Evolutionary conservation across 2,113 vertebrate genomes (phyloP), one percentile per base, ranked within the genome.

Genomic region (Lasiurus borealis): DNA sequence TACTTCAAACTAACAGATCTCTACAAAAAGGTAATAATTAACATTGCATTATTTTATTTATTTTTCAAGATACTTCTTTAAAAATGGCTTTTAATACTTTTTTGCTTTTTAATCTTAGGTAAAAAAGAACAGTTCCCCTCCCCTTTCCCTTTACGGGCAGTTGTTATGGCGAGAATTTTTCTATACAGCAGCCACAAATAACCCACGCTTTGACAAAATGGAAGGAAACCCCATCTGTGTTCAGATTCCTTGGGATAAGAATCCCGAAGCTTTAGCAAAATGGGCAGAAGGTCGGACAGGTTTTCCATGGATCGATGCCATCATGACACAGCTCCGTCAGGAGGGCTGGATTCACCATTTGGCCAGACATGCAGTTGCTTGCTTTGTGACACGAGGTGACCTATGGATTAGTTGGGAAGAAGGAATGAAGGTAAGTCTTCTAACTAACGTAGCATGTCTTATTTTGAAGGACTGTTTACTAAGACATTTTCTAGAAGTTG

Each of bases 371-470:
- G 99, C 99, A 15, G 99, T 99, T 57, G 99, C 99, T 2, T 99
- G 99, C 97, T 99, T 99, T 95, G 98, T 99, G 97, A 99, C 99
- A 34, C 98, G 99, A 86, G 99, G 99, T 81, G 99, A 99, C 98
- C 98, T 99, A 46, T 99, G 99, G 99, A 99, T 99, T 98, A 99
- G 99, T 97, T 99, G 99, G 99, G 99, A 99, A 95, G 99, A 99
- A 98, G 99, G 99, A 96, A 99, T 99, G 99, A 99, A 99, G 98
- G 99, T 99, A 97, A 31, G 44, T 29, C 69, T 93, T 95, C 54
- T 90, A 68, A 48, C 57, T 87, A 34, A 92, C 64, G 86, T 54
- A 75, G 10, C 14, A 29, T 68, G 8, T 59, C 3, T 34, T 76
- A 76, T 77, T 95, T 78, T 71, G 48, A 73, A 92, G 40, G 29